Conservation (phyloP, 2,888 invertebrate species). For the Agrochola lota region DNA sequence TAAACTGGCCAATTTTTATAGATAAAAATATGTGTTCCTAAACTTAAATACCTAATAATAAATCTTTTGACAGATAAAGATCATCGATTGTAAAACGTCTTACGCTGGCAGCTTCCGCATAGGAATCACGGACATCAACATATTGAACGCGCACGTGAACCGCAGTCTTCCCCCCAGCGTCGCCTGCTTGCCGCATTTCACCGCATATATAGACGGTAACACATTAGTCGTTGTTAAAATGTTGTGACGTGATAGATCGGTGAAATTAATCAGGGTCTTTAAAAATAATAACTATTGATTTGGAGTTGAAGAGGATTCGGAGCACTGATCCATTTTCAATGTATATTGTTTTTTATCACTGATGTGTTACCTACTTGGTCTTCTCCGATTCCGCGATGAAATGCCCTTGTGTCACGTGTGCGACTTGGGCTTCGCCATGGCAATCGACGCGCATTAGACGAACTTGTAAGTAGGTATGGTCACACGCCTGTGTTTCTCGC, state of each 20-base stretch:
- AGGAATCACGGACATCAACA: slow-evolving; percentile 94
- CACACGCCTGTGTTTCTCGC: background rate
- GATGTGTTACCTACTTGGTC: background rate
- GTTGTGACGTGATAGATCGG: slow-evolving; percentile 23
- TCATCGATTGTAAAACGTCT: slow-evolving; percentile 91
- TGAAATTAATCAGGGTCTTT: background rate
- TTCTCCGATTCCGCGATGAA: background rate
- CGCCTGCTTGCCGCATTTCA: slow-evolving; percentile 92
- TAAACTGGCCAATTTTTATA: background rate
- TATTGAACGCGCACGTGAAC: slow-evolving; percentile 91
- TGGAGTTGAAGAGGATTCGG: background rate
- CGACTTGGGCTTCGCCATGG: background rate
- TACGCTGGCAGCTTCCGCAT: slow-evolving; percentile 94
- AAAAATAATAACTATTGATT: background rate
- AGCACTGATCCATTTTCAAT: background rate
- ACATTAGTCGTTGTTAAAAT: slow-evolving; percentile 9
- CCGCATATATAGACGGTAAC: slow-evolving; percentile 92
- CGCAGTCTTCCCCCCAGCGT: slow-evolving; percentile 92
- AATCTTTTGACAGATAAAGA: slow-evolving; percentile 83
- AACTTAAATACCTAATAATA: slow-evolving; percentile 10
- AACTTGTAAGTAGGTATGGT: slow-evolving; percentile 16
- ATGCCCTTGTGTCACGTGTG: background rate
- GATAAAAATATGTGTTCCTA: background rate
- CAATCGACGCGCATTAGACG: too few species aligned
- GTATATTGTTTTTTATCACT: background rate